Evolutionary conservation across 2,113 vertebrate genomes (phyloP), one percentile per base, ranked within the genome.

Genomic region (Sorex fumeus): DNA sequence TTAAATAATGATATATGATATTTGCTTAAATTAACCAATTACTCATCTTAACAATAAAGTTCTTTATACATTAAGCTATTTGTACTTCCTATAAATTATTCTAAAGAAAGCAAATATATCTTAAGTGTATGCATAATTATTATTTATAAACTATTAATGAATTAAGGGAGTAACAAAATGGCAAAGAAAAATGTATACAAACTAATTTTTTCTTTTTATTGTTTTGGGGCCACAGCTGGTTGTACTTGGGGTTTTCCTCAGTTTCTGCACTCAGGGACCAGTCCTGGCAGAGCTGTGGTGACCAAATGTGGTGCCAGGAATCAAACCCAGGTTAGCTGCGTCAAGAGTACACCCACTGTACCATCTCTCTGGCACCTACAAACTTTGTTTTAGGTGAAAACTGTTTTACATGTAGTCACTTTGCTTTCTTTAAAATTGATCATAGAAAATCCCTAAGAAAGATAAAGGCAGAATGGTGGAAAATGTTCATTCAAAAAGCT

Each of bases 381-480:
- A 53, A 15, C 53, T 53, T 15, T 40, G 40, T 90, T 92, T 78
- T 64, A 93, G 74, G 15, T 79, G 60, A 88, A 94, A 92, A 75
- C 40, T 50, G 3, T 40, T 40, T 40, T 40, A 40, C 40, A 40
- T 4, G 40, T 3, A 40, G 40, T 7, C 7, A 40, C n/a, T n/a
- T 75, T 86, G 67, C 82, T 95, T 88, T 82, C 18, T 76, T 32
- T 93, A 60, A 88, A 16, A 10, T 66, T 92, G 30, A 72, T 86
- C 40, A 92, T 87, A 89, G 43, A 87, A 0, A 64, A 25, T 47
- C 32, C 27, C 72, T 79, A 47, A 72, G 10, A 91, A 66, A 15
- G 27, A 47, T 30, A 79, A 86, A 27, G 78, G 28, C 40, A 40
- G 7, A 7, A 62, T 66, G 28, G 25, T 5, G 5, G 5, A 67